phyloP scores from a whole-genome alignment of 2,888 invertebrate genomes.

The Harmothoe impar region DNA sequence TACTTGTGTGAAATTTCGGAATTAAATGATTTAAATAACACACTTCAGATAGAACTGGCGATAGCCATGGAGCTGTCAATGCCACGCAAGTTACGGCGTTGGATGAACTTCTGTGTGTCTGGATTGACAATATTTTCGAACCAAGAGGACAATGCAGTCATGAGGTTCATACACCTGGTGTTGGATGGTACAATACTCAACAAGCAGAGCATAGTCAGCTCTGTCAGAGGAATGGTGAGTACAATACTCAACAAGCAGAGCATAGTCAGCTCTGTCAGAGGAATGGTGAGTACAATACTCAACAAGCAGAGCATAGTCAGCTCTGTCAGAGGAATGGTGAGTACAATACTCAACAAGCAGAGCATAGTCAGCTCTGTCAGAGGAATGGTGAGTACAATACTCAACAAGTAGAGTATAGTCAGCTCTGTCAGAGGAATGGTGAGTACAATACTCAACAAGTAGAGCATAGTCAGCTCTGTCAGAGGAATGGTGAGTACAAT shows the following conservation, averaged over 20 bases:
- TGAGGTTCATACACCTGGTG: background rate
- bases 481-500: no score
- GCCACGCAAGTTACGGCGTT: conserved; percentile 34
- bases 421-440: no score
- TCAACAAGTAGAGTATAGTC: background rate
- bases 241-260: background rate
- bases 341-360: background rate
- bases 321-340: background rate
- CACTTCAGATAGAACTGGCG: conserved; percentile 80
- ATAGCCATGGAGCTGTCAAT: conserved; percentile 66
- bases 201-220: background rate
- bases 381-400: background rate
- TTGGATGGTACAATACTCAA: conserved; percentile 31
- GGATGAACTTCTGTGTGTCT: background rate
- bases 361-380: background rate
- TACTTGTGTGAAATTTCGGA: no score
- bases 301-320: background rate
- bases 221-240: conserved; percentile 12
- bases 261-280: background rate
- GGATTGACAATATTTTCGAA: background rate
- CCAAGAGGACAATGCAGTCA: background rate
- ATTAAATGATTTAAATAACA: no score
- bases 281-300: background rate
- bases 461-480: no score
- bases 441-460: no score